Percentiles rank a stretch among this genome's conserved stretches.
phyloP scores from a whole-genome alignment of 2,113 vertebrate species.

The Chaetorhynchus papuensis region DNA sequence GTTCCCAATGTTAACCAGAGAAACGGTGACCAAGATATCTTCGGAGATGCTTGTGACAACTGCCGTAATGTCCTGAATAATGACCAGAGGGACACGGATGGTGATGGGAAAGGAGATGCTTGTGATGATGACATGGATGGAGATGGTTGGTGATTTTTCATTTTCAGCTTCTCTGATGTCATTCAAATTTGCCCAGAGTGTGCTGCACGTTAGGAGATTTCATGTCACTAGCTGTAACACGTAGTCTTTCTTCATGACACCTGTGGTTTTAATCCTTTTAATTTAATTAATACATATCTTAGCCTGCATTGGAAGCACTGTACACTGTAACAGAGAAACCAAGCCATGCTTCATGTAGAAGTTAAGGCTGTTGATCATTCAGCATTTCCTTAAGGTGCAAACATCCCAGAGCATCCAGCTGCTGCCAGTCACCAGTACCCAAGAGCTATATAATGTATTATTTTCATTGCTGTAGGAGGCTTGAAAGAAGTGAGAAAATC shows the following conservation, averaged over 20 bases:
- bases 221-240: neutral
- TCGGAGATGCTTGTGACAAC: constrained; percentile 96
- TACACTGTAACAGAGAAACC: neutral
- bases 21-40: constrained; percentile 88
- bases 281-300: neutral
- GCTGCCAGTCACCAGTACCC: neutral
- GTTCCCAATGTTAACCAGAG: constrained; percentile 87
- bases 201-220: neutral
- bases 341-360: neutral
- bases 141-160: constrained; percentile 77
- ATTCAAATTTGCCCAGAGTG: neutral
- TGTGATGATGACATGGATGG: constrained; percentile 98
- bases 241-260: neutral
- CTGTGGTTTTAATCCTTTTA: neutral
- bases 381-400: neutral
- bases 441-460: neutral
- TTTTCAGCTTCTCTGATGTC: neutral
- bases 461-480: neutral
- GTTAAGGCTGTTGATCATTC: neutral
- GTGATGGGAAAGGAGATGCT: constrained; percentile 89
- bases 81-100: constrained; percentile 89
- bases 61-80: constrained; percentile 84
- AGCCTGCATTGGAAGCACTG: neutral
- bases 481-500: neutral
- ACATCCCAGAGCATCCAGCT: neutral